phyloP scores from a whole-genome alignment of 2,113 vertebrate genomes.

The Malurus cyaneus region DNA sequence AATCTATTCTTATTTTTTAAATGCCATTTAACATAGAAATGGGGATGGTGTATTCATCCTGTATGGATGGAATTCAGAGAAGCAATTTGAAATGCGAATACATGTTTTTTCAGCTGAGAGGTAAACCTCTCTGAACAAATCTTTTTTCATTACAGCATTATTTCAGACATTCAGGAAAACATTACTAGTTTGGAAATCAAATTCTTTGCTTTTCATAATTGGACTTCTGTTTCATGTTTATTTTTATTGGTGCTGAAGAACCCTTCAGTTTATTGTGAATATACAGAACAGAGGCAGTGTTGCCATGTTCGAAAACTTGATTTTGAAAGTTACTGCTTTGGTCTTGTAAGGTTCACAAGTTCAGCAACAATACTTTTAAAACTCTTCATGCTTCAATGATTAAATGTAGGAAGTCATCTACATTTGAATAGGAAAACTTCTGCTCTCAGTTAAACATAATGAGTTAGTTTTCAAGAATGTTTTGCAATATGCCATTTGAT shows the following conservation, averaged over 20 bases:
- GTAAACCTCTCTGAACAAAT: background rate
- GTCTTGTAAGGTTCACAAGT: background rate
- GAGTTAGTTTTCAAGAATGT: background rate
- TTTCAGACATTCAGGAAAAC: background rate
- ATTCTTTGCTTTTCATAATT: background rate
- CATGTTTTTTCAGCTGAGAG: background rate
- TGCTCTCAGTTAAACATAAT: background rate
- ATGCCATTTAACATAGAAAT: background rate
- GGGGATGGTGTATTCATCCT: background rate
- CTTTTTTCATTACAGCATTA: background rate
- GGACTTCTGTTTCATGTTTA: background rate
- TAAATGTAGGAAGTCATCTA: background rate
- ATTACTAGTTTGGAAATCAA: background rate
- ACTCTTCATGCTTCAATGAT: background rate
- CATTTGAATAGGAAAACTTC: background rate
- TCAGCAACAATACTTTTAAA: background rate
- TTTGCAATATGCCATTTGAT: background rate
- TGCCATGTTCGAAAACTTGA: background rate
- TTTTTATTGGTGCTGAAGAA: background rate
- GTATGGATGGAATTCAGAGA: background rate
- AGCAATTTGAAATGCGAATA: background rate
- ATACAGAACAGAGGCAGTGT: background rate
- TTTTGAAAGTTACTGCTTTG: background rate
- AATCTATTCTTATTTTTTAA: background rate
- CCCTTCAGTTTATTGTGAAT: background rate